Evolutionary conservation across 1,140 invertebrate species (phyloP).

Genomic region (Maniola jurtina): DNA sequence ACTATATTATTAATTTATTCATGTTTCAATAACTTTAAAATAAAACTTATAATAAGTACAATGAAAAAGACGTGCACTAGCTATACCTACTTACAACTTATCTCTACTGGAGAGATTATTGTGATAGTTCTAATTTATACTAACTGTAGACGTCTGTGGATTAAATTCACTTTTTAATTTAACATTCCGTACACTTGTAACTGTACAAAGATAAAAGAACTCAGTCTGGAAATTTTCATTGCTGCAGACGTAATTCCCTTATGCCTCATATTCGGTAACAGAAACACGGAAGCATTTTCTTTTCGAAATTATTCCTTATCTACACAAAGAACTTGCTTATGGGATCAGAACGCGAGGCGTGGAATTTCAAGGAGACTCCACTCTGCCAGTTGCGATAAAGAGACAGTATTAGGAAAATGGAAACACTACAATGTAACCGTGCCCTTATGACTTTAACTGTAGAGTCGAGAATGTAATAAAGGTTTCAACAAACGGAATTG

Average conservation of each 20-base stretch:
- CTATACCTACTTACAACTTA: no score
- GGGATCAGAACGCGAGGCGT: conserved; percentile 35
- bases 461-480: conserved; percentile 28
- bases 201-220: neutral
- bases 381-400: conserved; percentile 52
- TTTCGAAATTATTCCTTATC: conserved; percentile 27
- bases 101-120: no score
- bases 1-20: no score
- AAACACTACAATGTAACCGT: conserved; percentile 25
- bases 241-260: conserved; percentile 9
- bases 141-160: no score
- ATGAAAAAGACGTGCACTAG: no score
- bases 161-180: no score
- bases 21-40: no score
- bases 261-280: conserved; percentile 11
- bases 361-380: conserved; percentile 41
- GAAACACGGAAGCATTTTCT: conserved; percentile 21
- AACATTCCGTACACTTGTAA: no score
- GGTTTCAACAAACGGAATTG: conserved; percentile 36
- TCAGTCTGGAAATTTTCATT: neutral
- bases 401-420: conserved; percentile 42
- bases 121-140: no score
- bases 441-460: conserved; percentile 21
- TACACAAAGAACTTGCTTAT: conserved; percentile 32
- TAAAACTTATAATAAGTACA: no score